Conservation (phyloP, 2,888 invertebrate genomes). For the Lasioglossum leucozonium region DNA sequence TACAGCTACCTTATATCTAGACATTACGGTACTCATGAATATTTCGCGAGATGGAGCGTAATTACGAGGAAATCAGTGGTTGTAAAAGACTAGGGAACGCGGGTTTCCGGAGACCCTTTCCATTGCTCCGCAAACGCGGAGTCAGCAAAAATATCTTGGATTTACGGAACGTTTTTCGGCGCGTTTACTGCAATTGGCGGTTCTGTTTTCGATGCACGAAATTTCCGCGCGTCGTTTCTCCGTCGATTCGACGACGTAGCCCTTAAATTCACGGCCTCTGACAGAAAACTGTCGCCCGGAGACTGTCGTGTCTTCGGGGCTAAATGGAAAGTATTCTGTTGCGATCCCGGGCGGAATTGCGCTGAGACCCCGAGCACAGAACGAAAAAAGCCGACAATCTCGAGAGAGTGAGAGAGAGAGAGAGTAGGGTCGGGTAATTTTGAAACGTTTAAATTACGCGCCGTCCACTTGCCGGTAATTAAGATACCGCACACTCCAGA, state of each 20-base stretch:
- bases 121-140: background rate
- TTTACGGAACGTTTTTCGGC: slow-evolving; percentile 1
- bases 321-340: slow-evolving; percentile 12
- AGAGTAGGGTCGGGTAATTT: slow-evolving; percentile 45
- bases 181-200: slow-evolving; percentile 3
- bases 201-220: background rate
- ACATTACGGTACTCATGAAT: background rate
- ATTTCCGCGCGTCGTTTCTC: background rate
- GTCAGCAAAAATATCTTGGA: background rate
- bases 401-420: slow-evolving; percentile 14
- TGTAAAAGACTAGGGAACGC: background rate
- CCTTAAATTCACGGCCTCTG: background rate
- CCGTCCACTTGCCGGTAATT: slow-evolving; percentile 60
- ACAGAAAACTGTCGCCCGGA: slow-evolving; percentile 8
- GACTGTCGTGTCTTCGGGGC: slow-evolving; percentile 15
- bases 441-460: slow-evolving; percentile 61
- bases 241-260: background rate
- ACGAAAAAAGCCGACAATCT: slow-evolving; percentile 1
- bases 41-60: background rate
- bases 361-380: slow-evolving; percentile 6
- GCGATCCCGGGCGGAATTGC: slow-evolving; percentile 18
- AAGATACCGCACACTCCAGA: slow-evolving; percentile 52
- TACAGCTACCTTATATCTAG: too few species aligned
- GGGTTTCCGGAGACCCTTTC: background rate
- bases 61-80: background rate